Conservation (phyloP, 2,113 vertebrate genomes). For the chimpanzee (Pan troglodytes) region NHGRI_mPanTro3-v2.1_pri NC_072404.2:141973501-141974000, state of each 20-base stretch:
- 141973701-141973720: neutral
- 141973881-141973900: conserved; percentile 15
- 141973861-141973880: neutral
- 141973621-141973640: neutral
- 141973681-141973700: neutral
- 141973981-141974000: conserved; percentile 17
- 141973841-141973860: neutral
- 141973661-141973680: neutral
- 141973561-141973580: neutral
- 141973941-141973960: neutral
- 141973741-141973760: neutral
- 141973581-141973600: neutral
- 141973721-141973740: neutral
- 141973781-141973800: neutral
- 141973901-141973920: neutral
- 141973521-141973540: neutral
- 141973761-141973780: neutral
- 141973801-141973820: neutral
- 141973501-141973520: neutral
- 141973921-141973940: neutral
- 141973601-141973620: neutral
- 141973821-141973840: neutral
- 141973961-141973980: neutral
- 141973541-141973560: neutral
- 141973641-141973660: neutral